Percentiles rank a stretch among this genome's conserved stretches.
Evolutionary conservation across 2,888 invertebrate species (phyloP).

Genomic region (Cantharis lateralis): DNA sequence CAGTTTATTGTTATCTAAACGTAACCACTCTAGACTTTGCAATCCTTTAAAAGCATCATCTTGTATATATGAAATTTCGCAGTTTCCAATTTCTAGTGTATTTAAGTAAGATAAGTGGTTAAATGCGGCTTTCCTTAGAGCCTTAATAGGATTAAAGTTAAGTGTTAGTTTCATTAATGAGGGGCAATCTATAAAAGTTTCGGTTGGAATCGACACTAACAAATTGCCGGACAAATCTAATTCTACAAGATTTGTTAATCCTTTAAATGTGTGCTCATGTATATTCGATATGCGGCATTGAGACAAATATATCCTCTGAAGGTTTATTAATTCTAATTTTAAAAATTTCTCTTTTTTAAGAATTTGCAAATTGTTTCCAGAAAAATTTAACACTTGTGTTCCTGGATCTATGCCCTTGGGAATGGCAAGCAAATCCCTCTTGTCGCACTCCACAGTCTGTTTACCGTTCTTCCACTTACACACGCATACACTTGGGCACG

Average conservation of each 20-base stretch:
- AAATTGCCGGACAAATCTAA: constrained; percentile 84
- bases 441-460: constrained; percentile 85
- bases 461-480: constrained; percentile 95
- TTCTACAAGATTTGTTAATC: constrained; percentile 85
- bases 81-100: constrained; percentile 80
- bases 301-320: constrained; percentile 84
- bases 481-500: constrained; percentile 78
- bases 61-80: constrained; percentile 77
- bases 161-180: constrained; percentile 83
- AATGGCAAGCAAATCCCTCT: constrained; percentile 74
- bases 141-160: constrained; percentile 80
- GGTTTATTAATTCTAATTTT: constrained; percentile 77
- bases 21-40: constrained; percentile 81
- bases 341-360: constrained; percentile 80
- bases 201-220: constrained; percentile 76
- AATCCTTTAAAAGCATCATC: constrained; percentile 81
- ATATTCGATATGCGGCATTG: constrained; percentile 79
- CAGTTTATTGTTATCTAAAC: constrained; percentile 81
- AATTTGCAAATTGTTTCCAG: constrained; percentile 80
- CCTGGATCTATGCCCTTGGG: constrained; percentile 81
- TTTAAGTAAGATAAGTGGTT: constrained; percentile 75
- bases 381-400: constrained; percentile 86
- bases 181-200: constrained; percentile 77
- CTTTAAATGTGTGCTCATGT: constrained; percentile 80
- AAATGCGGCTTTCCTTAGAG: constrained; percentile 73